phyloP scores from a whole-genome alignment of 1,140 invertebrate genomes.

The Ganaspis sp. region DNA sequence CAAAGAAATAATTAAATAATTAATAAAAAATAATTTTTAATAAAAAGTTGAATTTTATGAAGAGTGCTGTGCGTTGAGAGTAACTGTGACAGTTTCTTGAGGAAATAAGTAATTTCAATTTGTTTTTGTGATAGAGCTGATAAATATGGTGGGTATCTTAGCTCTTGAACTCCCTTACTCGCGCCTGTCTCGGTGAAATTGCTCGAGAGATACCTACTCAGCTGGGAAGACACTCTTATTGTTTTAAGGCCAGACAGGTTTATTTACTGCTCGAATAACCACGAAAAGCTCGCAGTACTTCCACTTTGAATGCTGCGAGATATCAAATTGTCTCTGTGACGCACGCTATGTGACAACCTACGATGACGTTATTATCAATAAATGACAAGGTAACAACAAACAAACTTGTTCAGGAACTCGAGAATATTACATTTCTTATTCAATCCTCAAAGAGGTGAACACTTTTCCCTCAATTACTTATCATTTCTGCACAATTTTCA shows the following conservation, averaged over 20 bases:
- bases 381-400: background rate
- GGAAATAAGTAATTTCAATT: no score
- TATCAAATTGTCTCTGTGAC: conserved; percentile 7
- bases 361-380: background rate
- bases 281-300: conserved; percentile 27
- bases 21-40: no score
- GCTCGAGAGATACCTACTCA: conserved; percentile 30
- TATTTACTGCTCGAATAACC: conserved; percentile 47
- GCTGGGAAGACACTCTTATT: conserved; percentile 31
- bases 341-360: background rate
- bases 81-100: no score
- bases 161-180: background rate
- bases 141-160: background rate
- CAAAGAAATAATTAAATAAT: no score
- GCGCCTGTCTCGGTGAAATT: conserved; percentile 23
- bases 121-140: background rate
- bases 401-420: background rate
- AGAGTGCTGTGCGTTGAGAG: no score
- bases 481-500: no score
- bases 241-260: conserved; percentile 43
- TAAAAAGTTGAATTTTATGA: no score
- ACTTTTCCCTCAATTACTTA: no score
- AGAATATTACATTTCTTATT: background rate
- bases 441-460: background rate
- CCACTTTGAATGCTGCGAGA: background rate